Evolutionary conservation across 2,797 vertebrate species (phyloP).

Genomic region (Lophotriccus pileatus): DNA sequence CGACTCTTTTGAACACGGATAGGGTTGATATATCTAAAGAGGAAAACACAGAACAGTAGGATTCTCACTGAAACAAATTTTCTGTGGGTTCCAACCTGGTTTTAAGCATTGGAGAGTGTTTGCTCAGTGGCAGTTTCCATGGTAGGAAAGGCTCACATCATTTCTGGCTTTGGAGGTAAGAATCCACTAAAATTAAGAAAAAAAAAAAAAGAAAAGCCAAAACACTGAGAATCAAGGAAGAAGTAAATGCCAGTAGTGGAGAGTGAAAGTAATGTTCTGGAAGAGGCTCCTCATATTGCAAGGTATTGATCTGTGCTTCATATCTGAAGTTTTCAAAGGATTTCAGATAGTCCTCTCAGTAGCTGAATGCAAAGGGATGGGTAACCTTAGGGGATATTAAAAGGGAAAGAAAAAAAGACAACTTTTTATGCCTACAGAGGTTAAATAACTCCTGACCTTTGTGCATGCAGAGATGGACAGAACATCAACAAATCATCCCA

Average conservation of each 20-base stretch:
- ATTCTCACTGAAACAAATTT: background rate
- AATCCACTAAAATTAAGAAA: background rate
- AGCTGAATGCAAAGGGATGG: background rate
- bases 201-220: background rate
- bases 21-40: background rate
- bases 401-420: background rate
- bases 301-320: background rate
- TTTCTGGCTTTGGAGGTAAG: background rate
- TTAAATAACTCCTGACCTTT: background rate
- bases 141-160: background rate
- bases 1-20: background rate
- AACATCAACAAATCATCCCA: background rate
- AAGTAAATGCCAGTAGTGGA: background rate
- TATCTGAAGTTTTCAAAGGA: background rate
- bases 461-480: background rate
- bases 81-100: background rate
- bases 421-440: background rate
- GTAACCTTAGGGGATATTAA: background rate
- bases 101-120: background rate
- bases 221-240: background rate
- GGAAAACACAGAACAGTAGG: background rate
- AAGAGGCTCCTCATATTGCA: background rate
- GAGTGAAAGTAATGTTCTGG: background rate
- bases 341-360: background rate
- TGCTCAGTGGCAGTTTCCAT: background rate